phyloP scores from a whole-genome alignment of 1,140 invertebrate genomes.

The Eriosoma lanigerum region DNA sequence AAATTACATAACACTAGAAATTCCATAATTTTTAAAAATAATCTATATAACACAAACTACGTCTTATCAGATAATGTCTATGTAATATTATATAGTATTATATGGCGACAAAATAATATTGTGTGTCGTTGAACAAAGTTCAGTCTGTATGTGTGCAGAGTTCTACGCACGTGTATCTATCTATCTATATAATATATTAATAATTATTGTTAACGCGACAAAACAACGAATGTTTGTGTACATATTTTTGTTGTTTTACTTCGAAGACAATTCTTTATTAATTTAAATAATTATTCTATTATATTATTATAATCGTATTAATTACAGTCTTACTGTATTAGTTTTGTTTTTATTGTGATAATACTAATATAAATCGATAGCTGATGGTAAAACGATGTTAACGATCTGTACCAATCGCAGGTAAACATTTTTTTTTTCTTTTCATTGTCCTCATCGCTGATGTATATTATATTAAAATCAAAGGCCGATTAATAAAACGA shows the following conservation, averaged over 20 bases:
- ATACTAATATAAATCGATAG: not conserved
- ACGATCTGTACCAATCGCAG: constrained; percentile 22
- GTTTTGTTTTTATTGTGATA: not conserved
- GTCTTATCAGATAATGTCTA: not conserved
- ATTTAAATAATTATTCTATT: too few species aligned
- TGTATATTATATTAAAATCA: not conserved
- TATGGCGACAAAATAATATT: not conserved
- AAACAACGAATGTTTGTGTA: too few species aligned
- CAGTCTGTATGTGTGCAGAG: not conserved
- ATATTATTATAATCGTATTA: too few species aligned
- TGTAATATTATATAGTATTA: not conserved
- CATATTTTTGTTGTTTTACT: too few species aligned
- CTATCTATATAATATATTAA: too few species aligned
- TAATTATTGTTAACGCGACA: too few species aligned
- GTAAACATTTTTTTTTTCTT: not conserved
- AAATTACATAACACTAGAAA: constrained; percentile 1
- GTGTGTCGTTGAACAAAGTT: not conserved
- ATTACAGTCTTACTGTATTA: too few species aligned
- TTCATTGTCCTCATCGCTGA: not conserved
- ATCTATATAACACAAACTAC: not conserved
- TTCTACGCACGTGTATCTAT: not conserved
- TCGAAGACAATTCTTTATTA: too few species aligned
- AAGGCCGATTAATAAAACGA: not conserved
- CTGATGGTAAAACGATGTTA: constrained; percentile 6
- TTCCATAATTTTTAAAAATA: constrained; percentile 31